These are phyloP conservation scores for Canis aureus DNA, from an alignment of 2,113 vertebrate species.

Conservation along the genomic window DNA sequence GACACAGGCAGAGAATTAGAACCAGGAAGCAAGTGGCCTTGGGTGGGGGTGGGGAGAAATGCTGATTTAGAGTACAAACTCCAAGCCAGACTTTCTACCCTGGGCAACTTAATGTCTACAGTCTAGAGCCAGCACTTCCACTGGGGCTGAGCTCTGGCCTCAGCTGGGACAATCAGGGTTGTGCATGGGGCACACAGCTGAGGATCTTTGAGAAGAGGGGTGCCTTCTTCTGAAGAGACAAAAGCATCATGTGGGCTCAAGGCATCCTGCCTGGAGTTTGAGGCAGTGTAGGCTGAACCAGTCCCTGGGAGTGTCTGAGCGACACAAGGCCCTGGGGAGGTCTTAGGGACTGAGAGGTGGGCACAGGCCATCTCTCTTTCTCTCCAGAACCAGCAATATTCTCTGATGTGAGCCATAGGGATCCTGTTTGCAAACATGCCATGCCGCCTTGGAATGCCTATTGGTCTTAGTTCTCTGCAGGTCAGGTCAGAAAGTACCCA, in stretches of 20 bases:
- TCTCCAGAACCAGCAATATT: background rate
- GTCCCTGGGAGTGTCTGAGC: background rate
- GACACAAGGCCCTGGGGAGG: background rate
- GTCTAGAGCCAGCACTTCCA: background rate
- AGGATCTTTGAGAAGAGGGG: background rate
- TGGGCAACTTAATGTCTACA: background rate
- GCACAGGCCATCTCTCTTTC: background rate
- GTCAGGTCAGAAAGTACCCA: background rate
- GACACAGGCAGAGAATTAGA: background rate
- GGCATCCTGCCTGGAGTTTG: accelerated
- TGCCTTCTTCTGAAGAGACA: background rate
- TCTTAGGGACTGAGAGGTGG: background rate
- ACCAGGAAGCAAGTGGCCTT: background rate
- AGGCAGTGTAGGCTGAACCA: background rate
- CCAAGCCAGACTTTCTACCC: background rate
- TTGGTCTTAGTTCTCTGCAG: background rate
- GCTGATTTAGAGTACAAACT: background rate
- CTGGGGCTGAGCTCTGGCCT: background rate
- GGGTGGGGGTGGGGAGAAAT: background rate
- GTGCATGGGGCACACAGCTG: accelerated
- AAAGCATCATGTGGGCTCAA: accelerated
- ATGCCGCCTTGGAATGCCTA: background rate
- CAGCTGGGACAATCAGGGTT: accelerated
- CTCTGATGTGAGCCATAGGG: accelerated
- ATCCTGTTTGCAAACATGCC: background rate